Conservation (phyloP, 2,113 vertebrate species). For the Condylura cristata region DNA sequence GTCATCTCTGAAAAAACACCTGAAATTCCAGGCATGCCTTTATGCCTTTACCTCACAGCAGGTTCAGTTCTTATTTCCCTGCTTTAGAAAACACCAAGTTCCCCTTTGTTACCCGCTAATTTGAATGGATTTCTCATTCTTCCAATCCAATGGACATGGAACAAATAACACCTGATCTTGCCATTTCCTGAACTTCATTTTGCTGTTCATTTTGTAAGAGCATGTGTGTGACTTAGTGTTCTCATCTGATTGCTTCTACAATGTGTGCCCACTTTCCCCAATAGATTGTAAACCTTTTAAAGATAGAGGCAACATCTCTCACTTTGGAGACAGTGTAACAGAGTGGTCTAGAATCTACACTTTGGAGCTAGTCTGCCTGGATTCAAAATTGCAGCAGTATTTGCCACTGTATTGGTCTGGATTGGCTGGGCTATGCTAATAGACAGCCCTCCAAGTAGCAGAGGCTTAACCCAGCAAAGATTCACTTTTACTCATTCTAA, state of each 20-base stretch:
- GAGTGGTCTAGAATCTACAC: background rate
- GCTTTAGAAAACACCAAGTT: background rate
- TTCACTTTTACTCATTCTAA: background rate
- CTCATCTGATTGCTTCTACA: background rate
- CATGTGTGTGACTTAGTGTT: background rate
- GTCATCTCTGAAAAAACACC: background rate
- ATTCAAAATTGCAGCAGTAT: background rate
- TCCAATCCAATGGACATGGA: background rate
- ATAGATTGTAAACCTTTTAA: background rate
- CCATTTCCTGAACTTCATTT: background rate
- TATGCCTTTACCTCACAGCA: background rate
- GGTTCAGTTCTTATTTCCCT: background rate
- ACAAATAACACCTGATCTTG: background rate
- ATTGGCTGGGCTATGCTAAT: background rate
- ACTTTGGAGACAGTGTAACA: background rate
- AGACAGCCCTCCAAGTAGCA: background rate
- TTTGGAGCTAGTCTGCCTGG: background rate
- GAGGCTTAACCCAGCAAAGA: background rate
- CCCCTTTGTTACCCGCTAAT: background rate
- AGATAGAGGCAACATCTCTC: background rate
- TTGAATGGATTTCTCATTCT: background rate
- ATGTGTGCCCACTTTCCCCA: background rate
- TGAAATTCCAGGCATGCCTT: background rate
- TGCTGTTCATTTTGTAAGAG: background rate
- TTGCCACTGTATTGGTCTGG: background rate